Evolutionary conservation across 2,888 invertebrate species (phyloP), one percentile per base, ranked within the genome.

Genomic region (Holacanthella duospinosa): DNA sequence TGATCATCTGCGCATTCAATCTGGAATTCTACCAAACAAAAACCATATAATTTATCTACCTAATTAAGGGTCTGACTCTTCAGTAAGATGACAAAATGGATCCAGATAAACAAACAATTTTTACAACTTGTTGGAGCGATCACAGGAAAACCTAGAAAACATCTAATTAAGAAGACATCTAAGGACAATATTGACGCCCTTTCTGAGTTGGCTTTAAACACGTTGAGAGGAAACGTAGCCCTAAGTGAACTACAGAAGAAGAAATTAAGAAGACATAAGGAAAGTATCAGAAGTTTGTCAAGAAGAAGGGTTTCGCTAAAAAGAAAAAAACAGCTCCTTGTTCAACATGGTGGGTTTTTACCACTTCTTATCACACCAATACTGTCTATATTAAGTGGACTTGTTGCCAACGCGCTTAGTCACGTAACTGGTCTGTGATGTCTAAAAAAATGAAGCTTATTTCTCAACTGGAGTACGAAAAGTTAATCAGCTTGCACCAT

Each of bases 161-260:
- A 62, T 16, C 16, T 36, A 21, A 53, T 63, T n/a, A 16, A 16
- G 1, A 43, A 57, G 25, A 61, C 61, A 1, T 57, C 28, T 1
- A 48, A 36, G 21, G 60, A 63, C 27, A 65, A 65, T 43, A 66
- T 66, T 3, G 21, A 60, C 29, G 53, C 54, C 4, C 25, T 66
- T 27, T 27, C 59, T 26, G 66, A 66, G 64, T 61, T 66, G 25
- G 66, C 66, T 12, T n/a, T 44, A 1, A 66, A 66, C 27, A 29
- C 55, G 4, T 58, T 66, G 44, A 59, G 55, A 21, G 66, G 66
- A 55, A 64, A 64, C 25, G n/a, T 66, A 12, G 28, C 27, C n/a
- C 29, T 43, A 1, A 61, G 58, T 9, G n/a, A 21, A 6, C 1
- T 2, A 19, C 19, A 36, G 3, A 21, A 48, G 64, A 48, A 48